A percentile compares a stretch with the other conserved stretches of the same genome.
These are phyloP conservation scores for Atrichornis clamosus DNA, from an alignment of 2,113 vertebrate genomes.

Conservation along the genomic window DNA sequence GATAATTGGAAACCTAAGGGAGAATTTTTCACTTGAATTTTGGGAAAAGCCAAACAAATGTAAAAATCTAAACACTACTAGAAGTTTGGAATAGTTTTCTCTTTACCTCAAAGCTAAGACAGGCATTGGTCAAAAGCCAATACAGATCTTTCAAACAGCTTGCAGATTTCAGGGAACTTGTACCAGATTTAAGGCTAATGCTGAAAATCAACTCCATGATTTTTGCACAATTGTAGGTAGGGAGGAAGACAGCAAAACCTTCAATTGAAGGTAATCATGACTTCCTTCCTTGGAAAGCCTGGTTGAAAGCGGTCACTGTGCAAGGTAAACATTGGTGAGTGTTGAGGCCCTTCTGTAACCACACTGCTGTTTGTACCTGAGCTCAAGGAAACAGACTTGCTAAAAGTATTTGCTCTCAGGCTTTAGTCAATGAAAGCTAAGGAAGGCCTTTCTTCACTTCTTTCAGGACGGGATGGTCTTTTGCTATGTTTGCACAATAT, in stretches of 20 bases:
- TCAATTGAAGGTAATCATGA: not conserved
- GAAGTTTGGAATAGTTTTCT: not conserved
- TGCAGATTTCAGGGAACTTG: not conserved
- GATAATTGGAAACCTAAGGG: not conserved
- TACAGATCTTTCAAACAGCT: not conserved
- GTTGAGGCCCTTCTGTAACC: not conserved
- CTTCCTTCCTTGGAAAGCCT: not conserved
- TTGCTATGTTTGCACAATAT: not conserved
- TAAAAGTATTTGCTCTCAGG: not conserved
- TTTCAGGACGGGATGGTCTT: not conserved
- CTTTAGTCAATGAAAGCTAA: not conserved
- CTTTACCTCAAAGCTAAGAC: not conserved
- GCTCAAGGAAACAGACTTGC: not conserved
- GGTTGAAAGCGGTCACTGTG: not conserved
- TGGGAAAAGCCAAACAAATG: not conserved
- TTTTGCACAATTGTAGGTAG: not conserved
- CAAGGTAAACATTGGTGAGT: not conserved
- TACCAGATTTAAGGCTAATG: not conserved
- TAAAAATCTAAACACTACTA: not conserved
- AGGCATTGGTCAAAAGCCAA: not conserved
- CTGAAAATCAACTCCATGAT: not conserved
- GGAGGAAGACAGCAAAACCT: not conserved
- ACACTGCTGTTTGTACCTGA: not conserved
- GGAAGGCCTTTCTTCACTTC: not conserved
- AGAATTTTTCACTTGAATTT: not conserved